Conservation (phyloP, 2,888 invertebrate genomes). For the Rhynchonema sp. region DNA sequence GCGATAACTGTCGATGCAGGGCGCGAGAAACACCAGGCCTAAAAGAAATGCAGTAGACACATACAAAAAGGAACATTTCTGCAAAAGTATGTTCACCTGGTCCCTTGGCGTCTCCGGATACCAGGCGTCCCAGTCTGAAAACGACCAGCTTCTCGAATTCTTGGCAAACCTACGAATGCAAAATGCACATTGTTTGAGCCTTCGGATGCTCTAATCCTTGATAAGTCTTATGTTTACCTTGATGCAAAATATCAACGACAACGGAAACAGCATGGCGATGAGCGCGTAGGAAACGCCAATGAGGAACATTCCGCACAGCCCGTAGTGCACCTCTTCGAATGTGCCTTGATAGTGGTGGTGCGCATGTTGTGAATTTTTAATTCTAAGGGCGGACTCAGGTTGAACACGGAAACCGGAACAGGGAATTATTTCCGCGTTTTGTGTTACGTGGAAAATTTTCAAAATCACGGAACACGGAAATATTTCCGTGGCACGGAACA, state of each 20-base stretch:
- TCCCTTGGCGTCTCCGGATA: slow-evolving; percentile 51
- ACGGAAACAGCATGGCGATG: background rate
- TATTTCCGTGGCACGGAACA: too few relatives aligned
- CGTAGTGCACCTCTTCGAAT: background rate
- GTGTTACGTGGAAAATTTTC: too few relatives aligned
- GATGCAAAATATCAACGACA: background rate
- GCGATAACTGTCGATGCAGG: background rate
- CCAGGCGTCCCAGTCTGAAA: slow-evolving; percentile 55
- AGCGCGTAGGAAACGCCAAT: background rate
- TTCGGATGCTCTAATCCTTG: too few relatives aligned
- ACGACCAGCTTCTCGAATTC: slow-evolving; percentile 52
- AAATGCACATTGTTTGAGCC: too few relatives aligned
- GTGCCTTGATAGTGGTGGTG: too few relatives aligned
- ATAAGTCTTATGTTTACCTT: background rate
- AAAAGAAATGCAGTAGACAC: background rate
- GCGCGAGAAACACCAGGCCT: background rate
- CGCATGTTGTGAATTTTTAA: too few relatives aligned
- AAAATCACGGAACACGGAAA: too few relatives aligned
- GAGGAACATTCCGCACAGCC: background rate
- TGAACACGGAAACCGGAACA: too few relatives aligned
- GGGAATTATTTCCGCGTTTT: too few relatives aligned
- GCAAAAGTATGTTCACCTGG: slow-evolving; percentile 11
- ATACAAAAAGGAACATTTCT: background rate
- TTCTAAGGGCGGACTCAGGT: too few relatives aligned
- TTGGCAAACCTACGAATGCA: slow-evolving; percentile 12